Percentiles rank a stretch among this genome's conserved stretches.
Evolutionary conservation across 1,140 invertebrate genomes (phyloP).

Genomic region (Drosophila pachea): DNA sequence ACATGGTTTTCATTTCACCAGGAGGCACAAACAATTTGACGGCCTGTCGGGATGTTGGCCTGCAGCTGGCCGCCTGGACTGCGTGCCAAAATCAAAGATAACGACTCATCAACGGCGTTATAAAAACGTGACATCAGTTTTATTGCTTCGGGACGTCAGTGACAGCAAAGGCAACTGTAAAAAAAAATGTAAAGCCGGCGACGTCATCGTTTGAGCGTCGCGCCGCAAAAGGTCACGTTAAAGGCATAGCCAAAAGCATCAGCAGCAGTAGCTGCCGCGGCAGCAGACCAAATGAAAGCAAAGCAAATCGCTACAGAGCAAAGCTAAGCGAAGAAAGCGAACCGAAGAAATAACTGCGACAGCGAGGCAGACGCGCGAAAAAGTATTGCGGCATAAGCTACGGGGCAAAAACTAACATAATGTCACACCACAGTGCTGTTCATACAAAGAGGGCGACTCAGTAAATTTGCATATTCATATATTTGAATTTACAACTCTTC

Average conservation of each 20-base stretch:
- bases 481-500: not conserved
- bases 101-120: slow-evolving; percentile 75
- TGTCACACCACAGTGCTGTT: slow-evolving; percentile 5
- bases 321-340: not conserved
- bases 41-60: slow-evolving; percentile 27
- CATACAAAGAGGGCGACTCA: not conserved
- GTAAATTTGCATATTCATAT: not conserved
- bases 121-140: slow-evolving; percentile 77
- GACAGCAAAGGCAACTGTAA: slow-evolving; percentile 8
- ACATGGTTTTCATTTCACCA: slow-evolving; percentile 22
- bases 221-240: slow-evolving; percentile 62
- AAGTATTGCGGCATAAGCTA: slow-evolving; percentile 35
- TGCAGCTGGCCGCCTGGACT: slow-evolving; percentile 31
- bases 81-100: slow-evolving; percentile 72
- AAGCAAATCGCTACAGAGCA: slow-evolving; percentile 4
- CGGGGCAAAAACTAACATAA: slow-evolving; percentile 33
- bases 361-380: slow-evolving; percentile 17
- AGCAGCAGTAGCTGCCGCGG: not conserved
- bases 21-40: slow-evolving; percentile 22
- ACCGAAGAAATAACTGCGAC: slow-evolving; percentile 3
- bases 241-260: slow-evolving; percentile 51
- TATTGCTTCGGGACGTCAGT: slow-evolving; percentile 50
- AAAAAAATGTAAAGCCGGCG: slow-evolving; percentile 33
- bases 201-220: slow-evolving; percentile 63
- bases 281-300: not conserved